Evolutionary conservation across 2,888 invertebrate species (phyloP).

Genomic region (Conistra vaccinii): DNA sequence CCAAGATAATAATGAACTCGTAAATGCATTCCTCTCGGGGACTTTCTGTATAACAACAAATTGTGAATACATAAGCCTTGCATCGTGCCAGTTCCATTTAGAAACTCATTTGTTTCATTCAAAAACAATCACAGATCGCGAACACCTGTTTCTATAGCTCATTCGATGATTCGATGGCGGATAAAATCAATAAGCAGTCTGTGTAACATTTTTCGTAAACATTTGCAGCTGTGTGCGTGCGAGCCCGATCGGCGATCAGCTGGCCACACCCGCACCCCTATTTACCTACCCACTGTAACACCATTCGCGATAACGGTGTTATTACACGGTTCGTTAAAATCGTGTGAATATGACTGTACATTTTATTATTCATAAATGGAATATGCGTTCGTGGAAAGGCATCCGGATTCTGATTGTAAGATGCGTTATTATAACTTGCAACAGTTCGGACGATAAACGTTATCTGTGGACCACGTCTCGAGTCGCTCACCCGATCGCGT

Average conservation of each 20-base stretch:
- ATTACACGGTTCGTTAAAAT: slow-evolving; percentile 47
- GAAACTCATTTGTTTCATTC: slow-evolving; percentile 40
- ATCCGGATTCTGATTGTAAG: slow-evolving; percentile 58
- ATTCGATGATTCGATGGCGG: slow-evolving; percentile 70
- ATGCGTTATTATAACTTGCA: slow-evolving; percentile 56
- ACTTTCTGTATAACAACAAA: slow-evolving; percentile 15
- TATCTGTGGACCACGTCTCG: slow-evolving; percentile 73
- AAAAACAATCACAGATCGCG: slow-evolving; percentile 64
- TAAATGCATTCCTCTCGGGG: slow-evolving; percentile 22
- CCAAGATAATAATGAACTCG: slow-evolving; percentile 43
- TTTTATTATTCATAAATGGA: slow-evolving; percentile 43
- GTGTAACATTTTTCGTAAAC: slow-evolving; percentile 78
- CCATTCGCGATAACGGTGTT: slow-evolving; percentile 52
- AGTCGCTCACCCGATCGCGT: slow-evolving; percentile 73
- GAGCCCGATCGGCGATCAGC: slow-evolving; percentile 85
- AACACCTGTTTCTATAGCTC: slow-evolving; percentile 78
- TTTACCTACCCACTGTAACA: slow-evolving; percentile 52
- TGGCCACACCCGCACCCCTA: slow-evolving; percentile 83
- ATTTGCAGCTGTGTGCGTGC: slow-evolving; percentile 78
- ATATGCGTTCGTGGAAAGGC: slow-evolving; percentile 54
- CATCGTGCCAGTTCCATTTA: slow-evolving; percentile 19
- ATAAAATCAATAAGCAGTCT: slow-evolving; percentile 83
- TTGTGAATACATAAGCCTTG: slow-evolving; percentile 6
- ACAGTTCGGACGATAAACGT: slow-evolving; percentile 74
- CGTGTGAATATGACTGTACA: slow-evolving; percentile 50